Evolutionary conservation across 2,113 vertebrate genomes (phyloP).

Genomic region (Mungos mungo): DNA sequence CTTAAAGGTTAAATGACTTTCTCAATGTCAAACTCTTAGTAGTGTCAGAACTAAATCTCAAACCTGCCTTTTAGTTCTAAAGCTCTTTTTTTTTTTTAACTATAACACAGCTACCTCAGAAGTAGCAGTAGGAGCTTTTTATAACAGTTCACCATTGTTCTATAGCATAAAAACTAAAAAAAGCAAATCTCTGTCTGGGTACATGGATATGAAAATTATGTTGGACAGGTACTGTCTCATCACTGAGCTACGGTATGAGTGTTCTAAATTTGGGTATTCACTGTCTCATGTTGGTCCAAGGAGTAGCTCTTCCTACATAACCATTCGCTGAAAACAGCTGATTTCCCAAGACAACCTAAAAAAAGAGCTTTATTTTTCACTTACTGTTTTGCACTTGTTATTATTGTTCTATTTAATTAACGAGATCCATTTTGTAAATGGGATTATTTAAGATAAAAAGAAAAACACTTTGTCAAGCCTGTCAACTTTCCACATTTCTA

Average conservation of each 20-base stretch:
- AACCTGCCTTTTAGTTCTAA: constrained; percentile 19
- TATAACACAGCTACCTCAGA: constrained; percentile 3
- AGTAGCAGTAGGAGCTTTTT: constrained; percentile 25
- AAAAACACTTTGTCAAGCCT: neutral
- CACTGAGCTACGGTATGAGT: constrained; percentile 12
- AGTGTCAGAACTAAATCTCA: constrained; percentile 50
- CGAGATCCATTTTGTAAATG: neutral
- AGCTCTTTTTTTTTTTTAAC: neutral
- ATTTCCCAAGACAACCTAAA: neutral
- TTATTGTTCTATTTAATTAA: constrained; percentile 11
- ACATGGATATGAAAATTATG: constrained; percentile 57
- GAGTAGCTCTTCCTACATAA: neutral
- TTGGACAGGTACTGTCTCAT: constrained; percentile 46
- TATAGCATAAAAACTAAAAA: constrained; percentile 44
- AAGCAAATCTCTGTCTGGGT: constrained; percentile 5
- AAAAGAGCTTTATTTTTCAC: constrained; percentile 17
- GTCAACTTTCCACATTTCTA: neutral
- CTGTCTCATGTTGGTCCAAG: neutral
- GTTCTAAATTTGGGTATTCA: constrained; percentile 60
- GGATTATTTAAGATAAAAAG: neutral
- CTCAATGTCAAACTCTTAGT: constrained; percentile 43
- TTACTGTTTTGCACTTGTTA: neutral
- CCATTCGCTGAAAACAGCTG: constrained; percentile 41
- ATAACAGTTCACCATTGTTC: constrained; percentile 34
- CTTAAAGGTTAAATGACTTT: constrained; percentile 49